Base-by-base conservation (phyloP, 1,140 invertebrate genomes). In the Phocides pigmalion region DNA sequence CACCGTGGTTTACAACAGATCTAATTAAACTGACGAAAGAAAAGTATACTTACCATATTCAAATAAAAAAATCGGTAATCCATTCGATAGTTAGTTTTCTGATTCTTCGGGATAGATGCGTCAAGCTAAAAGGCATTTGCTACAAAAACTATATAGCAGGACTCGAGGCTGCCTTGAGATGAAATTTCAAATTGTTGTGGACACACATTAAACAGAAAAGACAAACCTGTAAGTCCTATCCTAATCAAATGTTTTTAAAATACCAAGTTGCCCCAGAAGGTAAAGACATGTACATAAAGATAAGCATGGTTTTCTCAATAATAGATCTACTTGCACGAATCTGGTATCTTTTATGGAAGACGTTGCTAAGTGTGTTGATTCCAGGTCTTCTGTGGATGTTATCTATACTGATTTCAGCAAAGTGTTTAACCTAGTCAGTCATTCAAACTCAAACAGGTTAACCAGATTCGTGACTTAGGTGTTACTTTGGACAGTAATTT, bases 11-110 rank as follows among this genome's bases (percentile, higher is more conserved):
- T 20, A 11, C 17, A 2, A 46, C 2, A 46, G 11, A 20, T 0
- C 17, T 46, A 2, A 20, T 46, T 6, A 9, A n/a, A 4, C 11
- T 46, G 8, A 8, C 6, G 3, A 19, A 20, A 12, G 42, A 46
- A 20, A 46, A 46, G 8, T 46, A 46, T 20, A 20, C 5, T 2
- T 46, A n/a, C 17, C 42, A 15, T 20, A 11, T 20, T 6, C 19
- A 46, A 46, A 4, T 46, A 19, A 46, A 20, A 46, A 46, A 46
- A 20, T 16, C n/a, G 17, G n/a, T n/a, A 46, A 46, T n/a, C 42
- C 42, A 20, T 17, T 46, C 1, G 42, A 46, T 20, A 22, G 5
- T 32, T 4, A 32, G 28, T 32, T 32, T 32, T 32, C 3, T 4
- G 28, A 32, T 32, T 32, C 28, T 32, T 1, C 9, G 32, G n/a